A percentile compares a stretch with the other conserved stretches of the same genome.
Conservation (phyloP, 2,888 invertebrate genomes). For the Hydropsyche betteni region DNA sequence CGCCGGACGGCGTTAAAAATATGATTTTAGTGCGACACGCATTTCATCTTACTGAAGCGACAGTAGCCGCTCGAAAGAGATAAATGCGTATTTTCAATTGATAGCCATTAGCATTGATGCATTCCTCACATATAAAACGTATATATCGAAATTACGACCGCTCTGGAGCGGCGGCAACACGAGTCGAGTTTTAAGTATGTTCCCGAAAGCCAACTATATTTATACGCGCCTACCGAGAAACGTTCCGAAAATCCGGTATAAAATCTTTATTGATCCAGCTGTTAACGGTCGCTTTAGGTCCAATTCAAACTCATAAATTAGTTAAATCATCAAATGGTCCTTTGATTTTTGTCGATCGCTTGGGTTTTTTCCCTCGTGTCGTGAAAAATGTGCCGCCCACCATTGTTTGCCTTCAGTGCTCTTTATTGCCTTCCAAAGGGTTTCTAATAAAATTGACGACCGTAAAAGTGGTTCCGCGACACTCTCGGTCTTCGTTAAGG, state of each 20-base stretch:
- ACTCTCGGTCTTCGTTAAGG: neutral
- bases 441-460: too few relatives aligned
- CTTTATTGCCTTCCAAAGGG: too few relatives aligned
- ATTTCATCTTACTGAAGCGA: neutral
- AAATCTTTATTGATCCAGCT: conserved; percentile 36
- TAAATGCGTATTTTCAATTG: conserved; percentile 1
- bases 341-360: neutral
- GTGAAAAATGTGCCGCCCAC: too few relatives aligned
- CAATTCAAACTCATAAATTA: conserved; percentile 30
- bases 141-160: too few relatives aligned
- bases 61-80: neutral
- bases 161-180: neutral
- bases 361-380: too few relatives aligned
- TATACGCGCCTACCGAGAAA: neutral
- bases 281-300: neutral
- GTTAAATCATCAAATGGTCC: conserved; percentile 11
- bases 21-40: too few relatives aligned
- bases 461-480: too few relatives aligned
- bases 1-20: neutral
- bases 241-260: neutral
- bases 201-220: neutral
- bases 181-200: conserved; percentile 10
- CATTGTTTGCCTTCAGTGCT: too few relatives aligned
- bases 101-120: conserved; percentile 21
- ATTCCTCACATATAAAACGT: neutral